phyloP scores from a whole-genome alignment of 64 coral and sea anemone species.

The Hydrozoanthus tunicans region DNA sequence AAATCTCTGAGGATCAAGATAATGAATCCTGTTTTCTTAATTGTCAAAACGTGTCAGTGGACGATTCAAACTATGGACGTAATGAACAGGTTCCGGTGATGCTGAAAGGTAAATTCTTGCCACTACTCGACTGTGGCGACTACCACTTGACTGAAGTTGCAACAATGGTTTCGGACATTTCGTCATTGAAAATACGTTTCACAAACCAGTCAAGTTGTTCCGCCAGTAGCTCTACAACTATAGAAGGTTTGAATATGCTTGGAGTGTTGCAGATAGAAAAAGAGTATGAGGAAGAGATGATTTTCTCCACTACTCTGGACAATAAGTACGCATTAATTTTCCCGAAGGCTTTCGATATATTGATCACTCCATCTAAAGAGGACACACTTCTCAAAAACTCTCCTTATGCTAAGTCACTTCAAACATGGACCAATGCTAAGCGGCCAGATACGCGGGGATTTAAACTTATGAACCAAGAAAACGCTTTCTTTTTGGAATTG shows the following conservation, averaged over 20 bases:
- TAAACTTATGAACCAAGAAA: conserved; percentile 53
- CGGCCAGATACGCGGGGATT: conserved; percentile 48
- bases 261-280: conserved; percentile 30
- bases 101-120: conserved; percentile 46
- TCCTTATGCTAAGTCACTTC: conserved; percentile 46
- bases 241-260: conserved; percentile 1
- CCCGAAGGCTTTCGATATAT: conserved; percentile 51
- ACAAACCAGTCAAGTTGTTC: background rate
- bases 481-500: conserved; percentile 40
- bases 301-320: conserved; percentile 45
- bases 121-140: conserved; percentile 42
- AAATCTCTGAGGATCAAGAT: conserved; percentile 21
- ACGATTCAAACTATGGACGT: conserved; percentile 23
- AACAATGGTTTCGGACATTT: conserved; percentile 42
- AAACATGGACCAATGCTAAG: conserved; percentile 37
- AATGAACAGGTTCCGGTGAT: conserved; percentile 24
- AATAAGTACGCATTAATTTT: conserved; percentile 48
- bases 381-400: conserved; percentile 43
- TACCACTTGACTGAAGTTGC: conserved; percentile 48
- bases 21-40: conserved; percentile 1
- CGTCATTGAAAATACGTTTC: conserved; percentile 54
- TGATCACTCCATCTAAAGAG: conserved; percentile 58
- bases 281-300: conserved; percentile 41
- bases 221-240: background rate
- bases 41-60: conserved; percentile 11